Evolutionary conservation across 1,140 invertebrate species (phyloP), one percentile per base, ranked within the genome.

Genomic region (Bombus waltoni): DNA sequence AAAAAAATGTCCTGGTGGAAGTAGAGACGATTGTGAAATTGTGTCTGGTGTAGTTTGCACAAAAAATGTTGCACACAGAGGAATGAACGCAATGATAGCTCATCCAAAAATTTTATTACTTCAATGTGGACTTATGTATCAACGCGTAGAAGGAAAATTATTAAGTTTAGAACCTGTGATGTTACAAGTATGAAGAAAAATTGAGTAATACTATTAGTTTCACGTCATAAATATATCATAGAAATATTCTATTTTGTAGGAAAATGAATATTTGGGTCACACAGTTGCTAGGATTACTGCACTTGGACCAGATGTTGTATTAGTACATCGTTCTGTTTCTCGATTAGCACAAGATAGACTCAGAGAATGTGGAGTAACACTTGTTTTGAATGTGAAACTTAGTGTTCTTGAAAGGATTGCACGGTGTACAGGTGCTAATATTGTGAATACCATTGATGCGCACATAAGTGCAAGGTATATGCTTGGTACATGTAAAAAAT

Each of bases 21-120:
- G 92, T 15, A 96, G 97, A 91, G 96, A 95, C 47, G 98, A 99
- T 88, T 98, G 97, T 35, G 95, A 96, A 88, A 96, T 99, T 73
- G 95, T 99, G 0, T 97, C 97, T 85, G 99, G 99, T 3, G 97
- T 99, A 8, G 98, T 99, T 4, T 98, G 98, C 90, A 97, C 97
- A 28, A 99, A 99, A 96, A 99, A 99, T 94, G 97, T 99, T 0
- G 97, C 98, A 0, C 98, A 99, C 94, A 97, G 98, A 91, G 96
- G 97, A 13, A 99, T 99, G 99, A 96, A 97, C 35, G 97, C 97
- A 3, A 96, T 97, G 90, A 97, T 99, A 47, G 96, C 96, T 1
- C 97, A 98, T 92, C 98, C 99, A 1, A 97, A 97, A 79, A 97
- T 99, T 77, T 95, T 99, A 1, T 94, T 99, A 1, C 95, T 99